Conservation (phyloP, 2,113 vertebrate species). For the Anarhynchus alexandrinus region DNA sequence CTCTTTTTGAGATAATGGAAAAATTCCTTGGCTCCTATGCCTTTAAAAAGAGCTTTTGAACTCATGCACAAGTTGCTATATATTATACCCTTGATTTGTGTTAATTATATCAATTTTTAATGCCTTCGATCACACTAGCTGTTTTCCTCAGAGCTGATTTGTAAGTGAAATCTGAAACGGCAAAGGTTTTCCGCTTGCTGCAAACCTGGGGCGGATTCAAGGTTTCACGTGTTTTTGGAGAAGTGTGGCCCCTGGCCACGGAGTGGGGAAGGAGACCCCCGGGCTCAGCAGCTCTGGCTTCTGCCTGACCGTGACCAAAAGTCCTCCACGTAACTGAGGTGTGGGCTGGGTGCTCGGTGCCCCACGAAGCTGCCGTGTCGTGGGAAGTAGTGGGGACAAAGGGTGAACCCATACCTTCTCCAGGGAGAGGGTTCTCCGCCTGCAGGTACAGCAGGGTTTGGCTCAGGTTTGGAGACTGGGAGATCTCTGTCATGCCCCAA, state of each 20-base stretch:
- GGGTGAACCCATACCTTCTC: background rate
- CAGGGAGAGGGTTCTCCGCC: background rate
- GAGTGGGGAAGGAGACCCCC: background rate
- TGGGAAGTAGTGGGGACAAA: background rate
- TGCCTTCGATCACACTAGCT: background rate
- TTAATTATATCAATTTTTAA: slow-evolving; percentile 34
- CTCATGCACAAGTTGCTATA: background rate
- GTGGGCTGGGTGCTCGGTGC: background rate
- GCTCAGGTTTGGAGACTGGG: background rate
- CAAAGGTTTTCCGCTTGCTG: background rate
- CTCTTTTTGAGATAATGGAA: slow-evolving; percentile 16
- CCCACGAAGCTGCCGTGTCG: background rate
- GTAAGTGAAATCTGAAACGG: background rate
- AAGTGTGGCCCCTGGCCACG: background rate
- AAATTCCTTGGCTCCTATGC: background rate
- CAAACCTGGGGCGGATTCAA: background rate
- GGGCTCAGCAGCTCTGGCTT: background rate
- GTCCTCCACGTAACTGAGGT: background rate
- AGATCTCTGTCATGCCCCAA: background rate
- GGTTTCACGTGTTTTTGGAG: background rate
- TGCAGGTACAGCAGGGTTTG: background rate
- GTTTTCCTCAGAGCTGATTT: background rate
- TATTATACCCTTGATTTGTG: background rate
- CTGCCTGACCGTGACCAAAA: rapidly evolving
- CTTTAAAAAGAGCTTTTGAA: slow-evolving; percentile 29